phyloP scores from a whole-genome alignment of 2,797 vertebrate genomes.

The Spinus pinus region DNA sequence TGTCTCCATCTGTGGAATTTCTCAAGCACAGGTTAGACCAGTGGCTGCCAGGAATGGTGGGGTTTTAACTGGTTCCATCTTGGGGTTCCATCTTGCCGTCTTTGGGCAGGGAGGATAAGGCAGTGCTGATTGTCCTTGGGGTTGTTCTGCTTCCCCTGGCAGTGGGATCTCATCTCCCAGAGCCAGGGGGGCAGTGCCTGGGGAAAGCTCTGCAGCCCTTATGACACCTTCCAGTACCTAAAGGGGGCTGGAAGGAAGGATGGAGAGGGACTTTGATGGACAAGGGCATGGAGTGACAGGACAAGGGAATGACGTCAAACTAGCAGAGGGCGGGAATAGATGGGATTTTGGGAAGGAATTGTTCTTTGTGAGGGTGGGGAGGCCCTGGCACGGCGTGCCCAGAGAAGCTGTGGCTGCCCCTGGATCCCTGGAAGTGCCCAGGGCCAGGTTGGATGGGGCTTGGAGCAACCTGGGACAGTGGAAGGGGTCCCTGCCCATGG shows the following conservation, averaged over 20 bases:
- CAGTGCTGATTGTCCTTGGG: rapidly evolving
- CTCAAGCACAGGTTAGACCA: neutral
- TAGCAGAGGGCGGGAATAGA: neutral
- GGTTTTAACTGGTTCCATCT: neutral
- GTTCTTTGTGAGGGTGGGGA: rapidly evolving
- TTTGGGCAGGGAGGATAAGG: neutral
- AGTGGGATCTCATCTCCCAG: neutral
- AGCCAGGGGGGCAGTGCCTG: neutral
- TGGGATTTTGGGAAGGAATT: neutral
- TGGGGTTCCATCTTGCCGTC: neutral
- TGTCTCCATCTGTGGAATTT: neutral
- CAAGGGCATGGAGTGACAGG: neutral
- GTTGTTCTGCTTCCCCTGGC: neutral
- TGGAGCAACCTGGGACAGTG: rapidly evolving
- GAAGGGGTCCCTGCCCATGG: neutral
- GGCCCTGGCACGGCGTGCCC: neutral
- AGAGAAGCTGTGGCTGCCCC: neutral
- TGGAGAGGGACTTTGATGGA: neutral
- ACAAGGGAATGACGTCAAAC: neutral
- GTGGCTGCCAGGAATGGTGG: neutral
- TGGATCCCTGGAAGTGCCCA: neutral
- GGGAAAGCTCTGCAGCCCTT: neutral
- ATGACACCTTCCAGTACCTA: neutral
- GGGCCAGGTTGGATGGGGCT: neutral
- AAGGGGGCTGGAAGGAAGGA: neutral